Evolutionary conservation across 2,113 vertebrate genomes (phyloP), one percentile per base, ranked within the genome.

Genomic region (Gymnogyps californianus): DNA sequence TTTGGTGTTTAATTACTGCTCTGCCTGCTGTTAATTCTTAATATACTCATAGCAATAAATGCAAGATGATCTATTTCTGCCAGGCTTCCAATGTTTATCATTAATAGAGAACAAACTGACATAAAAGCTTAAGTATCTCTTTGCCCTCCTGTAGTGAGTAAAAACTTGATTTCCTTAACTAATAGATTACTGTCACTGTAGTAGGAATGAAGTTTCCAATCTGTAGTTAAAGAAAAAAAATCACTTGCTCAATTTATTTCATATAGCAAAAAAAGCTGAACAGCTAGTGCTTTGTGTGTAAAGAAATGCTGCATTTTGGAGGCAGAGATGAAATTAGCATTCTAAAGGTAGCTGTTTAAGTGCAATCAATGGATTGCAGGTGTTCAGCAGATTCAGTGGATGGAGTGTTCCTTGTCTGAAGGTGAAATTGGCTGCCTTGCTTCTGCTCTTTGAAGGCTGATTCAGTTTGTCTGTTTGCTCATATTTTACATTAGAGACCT

Each of bases 81-180:
- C 74, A 88, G 44, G 74, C 46, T 92, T 51, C 6, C 46, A 51
- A 12, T 82, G 88, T 89, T 95, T 93, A 34, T 74, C 44, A 10
- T 90, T 90, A 84, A 87, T 57, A 59, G 80, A 38, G 62, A 88
- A 93, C 78, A 92, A 94, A 52, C n/a, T 46, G 38, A 38, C 55
- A 83, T 83, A 83, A 80, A 91, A 85, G 34, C 81, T 87, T 66
- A 91, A 96, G 92, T 67, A 66, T 78, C 86, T 88, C 47, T 66
- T 74, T 55, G n/a, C 34, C 78, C 12, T 82, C 65, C 83, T 31
- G 64, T 19, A 89, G 49, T 59, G 83, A 87, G 70, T 54, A 85
- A 80, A 91, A 95, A 75, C 80, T 93, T 64, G 83, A 96, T 94
- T 94, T 95, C 90, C 72, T 96, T 90, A 84, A 71, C 95, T 66